Conservation (phyloP, 1,140 invertebrate genomes). For the Drosophila sulfurigaster region DNA sequence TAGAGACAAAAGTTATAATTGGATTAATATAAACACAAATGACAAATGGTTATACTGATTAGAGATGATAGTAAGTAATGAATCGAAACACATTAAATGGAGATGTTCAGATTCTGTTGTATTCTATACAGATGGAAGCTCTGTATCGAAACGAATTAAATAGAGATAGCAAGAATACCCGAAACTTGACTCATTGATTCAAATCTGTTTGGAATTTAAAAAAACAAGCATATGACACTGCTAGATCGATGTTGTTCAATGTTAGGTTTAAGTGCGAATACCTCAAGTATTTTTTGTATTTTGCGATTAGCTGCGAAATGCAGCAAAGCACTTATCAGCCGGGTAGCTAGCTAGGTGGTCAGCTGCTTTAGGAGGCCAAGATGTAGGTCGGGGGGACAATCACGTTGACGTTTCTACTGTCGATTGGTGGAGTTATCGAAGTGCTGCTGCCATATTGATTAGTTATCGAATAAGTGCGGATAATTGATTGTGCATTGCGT, state of each 20-base stretch:
- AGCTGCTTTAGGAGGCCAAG: conserved; percentile 32
- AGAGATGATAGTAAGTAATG: no score
- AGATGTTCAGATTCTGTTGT: no score
- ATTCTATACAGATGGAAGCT: no score
- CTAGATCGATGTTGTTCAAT: conserved; percentile 25
- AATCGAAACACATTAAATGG: no score
- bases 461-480: conserved; percentile 56
- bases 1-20: no score
- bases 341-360: conserved; percentile 15
- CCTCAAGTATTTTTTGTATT: background rate
- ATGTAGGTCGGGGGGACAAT: background rate
- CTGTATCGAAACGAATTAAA: no score
- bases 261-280: conserved; percentile 6
- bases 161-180: background rate
- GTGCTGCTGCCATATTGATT: conserved; percentile 64
- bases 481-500: conserved; percentile 69
- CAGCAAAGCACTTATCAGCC: conserved; percentile 21
- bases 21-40: no score
- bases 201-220: no score
- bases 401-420: background rate
- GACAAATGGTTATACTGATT: no score
- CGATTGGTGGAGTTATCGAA: conserved; percentile 20
- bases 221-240: background rate
- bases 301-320: conserved; percentile 22
- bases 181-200: background rate